These are phyloP conservation scores for Trogon melanurus DNA, from an alignment of 2,113 vertebrate species.

Conservation along the genomic window DNA sequence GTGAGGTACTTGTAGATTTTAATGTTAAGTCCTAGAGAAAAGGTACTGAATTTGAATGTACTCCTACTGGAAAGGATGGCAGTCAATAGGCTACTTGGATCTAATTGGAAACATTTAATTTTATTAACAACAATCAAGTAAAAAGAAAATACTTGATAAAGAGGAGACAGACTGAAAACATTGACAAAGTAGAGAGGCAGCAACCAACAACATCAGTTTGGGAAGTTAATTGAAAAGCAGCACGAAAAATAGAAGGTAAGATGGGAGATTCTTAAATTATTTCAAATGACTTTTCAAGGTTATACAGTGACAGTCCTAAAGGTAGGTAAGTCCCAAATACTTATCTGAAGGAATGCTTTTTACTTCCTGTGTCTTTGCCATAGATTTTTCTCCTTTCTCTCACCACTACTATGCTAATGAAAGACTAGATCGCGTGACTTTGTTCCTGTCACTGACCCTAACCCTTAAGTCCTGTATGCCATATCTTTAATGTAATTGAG, in stretches of 20 bases:
- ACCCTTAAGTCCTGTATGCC: not conserved
- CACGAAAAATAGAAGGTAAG: not conserved
- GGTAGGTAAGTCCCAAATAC: not conserved
- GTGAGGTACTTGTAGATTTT: not conserved
- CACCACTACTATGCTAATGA: not conserved
- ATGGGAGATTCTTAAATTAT: not conserved
- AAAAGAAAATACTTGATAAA: not conserved
- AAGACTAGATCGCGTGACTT: not conserved
- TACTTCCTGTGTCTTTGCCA: not conserved
- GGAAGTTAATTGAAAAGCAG: not conserved
- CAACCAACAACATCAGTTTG: not conserved
- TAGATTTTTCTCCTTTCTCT: not conserved
- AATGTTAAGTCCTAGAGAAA: not conserved
- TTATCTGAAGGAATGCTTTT: not conserved
- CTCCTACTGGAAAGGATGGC: not conserved
- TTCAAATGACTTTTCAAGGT: not conserved
- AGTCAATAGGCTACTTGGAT: not conserved
- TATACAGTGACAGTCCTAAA: not conserved
- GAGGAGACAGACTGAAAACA: not conserved
- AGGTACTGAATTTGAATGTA: not conserved
- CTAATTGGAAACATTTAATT: not conserved
- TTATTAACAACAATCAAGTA: not conserved
- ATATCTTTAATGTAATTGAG: conserved; percentile 26
- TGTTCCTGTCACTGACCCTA: not conserved
- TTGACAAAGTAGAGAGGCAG: not conserved